These are phyloP conservation scores for Bathynomus jamesi DNA, from an alignment of 1,140 invertebrate species.

Conservation along the genomic window DNA sequence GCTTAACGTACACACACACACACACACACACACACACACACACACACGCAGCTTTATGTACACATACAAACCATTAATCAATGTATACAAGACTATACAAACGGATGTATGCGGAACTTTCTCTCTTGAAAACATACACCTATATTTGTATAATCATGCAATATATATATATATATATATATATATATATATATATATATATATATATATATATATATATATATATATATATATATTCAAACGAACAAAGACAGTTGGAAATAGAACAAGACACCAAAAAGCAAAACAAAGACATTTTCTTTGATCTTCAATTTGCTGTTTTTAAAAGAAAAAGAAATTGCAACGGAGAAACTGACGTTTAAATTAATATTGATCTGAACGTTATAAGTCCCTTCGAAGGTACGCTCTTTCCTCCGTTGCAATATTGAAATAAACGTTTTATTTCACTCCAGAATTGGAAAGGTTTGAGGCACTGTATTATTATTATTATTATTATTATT, in stretches of 20 bases:
- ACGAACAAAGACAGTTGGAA: background rate
- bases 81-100: background rate
- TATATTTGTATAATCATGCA: background rate
- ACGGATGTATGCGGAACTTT: background rate
- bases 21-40: background rate
- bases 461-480: too few relatives aligned
- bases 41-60: background rate
- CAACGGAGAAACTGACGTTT: background rate
- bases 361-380: background rate
- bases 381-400: background rate
- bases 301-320: background rate
- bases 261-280: background rate
- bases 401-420: background rate
- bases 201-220: slow-evolving; percentile 6
- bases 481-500: too few relatives aligned
- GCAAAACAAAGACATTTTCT: too few relatives aligned
- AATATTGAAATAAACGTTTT: background rate
- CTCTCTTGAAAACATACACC: background rate
- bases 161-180: slow-evolving; percentile 2
- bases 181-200: slow-evolving; percentile 3
- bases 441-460: too few relatives aligned
- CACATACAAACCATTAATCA: background rate
- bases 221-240: background rate
- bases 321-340: background rate
- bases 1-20: background rate